These are phyloP conservation scores for Drosophila sproati DNA, from an alignment of 1,140 invertebrate genomes.

Conservation along the genomic window DNA sequence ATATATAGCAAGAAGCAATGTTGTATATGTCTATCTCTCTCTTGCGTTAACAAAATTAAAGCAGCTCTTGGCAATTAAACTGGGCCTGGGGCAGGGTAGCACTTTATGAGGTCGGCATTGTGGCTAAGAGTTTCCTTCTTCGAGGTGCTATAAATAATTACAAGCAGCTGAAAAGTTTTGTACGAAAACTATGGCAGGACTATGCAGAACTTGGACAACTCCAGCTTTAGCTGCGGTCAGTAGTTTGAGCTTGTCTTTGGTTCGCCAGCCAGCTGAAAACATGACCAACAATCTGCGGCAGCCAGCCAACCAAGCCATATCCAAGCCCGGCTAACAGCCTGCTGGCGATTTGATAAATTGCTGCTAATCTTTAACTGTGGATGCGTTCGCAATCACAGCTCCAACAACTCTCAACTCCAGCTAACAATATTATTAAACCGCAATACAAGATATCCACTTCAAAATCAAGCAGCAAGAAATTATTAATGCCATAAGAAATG, in stretches of 20 bases:
- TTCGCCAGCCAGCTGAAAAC: slow-evolving; percentile 29
- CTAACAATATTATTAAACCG: not conserved
- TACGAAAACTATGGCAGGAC: slow-evolving; percentile 45
- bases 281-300: slow-evolving; percentile 50
- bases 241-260: slow-evolving; percentile 42
- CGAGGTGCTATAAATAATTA: slow-evolving; percentile 76
- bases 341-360: slow-evolving; percentile 45
- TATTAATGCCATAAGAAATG: not conserved
- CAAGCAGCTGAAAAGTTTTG: slow-evolving; percentile 66
- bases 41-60: slow-evolving; percentile 26
- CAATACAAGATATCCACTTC: not conserved
- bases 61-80: slow-evolving; percentile 43
- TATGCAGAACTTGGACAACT: slow-evolving; percentile 47
- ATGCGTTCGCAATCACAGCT: slow-evolving; percentile 17
- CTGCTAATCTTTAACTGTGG: slow-evolving; percentile 40
- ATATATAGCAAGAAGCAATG: not conserved
- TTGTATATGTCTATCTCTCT: not conserved
- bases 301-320: slow-evolving; percentile 11
- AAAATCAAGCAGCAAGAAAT: slow-evolving; percentile 6
- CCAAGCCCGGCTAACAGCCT: not conserved
- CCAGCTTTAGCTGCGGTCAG: slow-evolving; percentile 37
- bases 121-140: slow-evolving; percentile 29
- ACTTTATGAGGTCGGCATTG: not conserved
- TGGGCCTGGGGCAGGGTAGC: not conserved
- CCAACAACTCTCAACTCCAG: not conserved